Base-by-base conservation (phyloP, 1,140 invertebrate genomes). In the Lasioglossum albipes region DNA sequence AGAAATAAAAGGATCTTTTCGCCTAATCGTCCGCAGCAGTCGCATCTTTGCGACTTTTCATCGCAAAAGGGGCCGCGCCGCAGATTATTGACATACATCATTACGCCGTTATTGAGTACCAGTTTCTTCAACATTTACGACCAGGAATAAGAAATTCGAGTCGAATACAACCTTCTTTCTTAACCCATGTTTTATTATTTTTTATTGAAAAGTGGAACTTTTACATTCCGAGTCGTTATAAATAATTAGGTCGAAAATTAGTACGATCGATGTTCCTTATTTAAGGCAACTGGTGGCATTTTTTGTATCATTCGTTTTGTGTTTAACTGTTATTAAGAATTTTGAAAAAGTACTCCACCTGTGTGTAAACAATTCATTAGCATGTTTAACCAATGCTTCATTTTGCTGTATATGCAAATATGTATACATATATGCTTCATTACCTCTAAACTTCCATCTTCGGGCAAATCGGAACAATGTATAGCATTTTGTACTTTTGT, bases 391-490 rank as follows among this genome's bases (percentile, higher is more conserved):
- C 42, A 42, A n/a, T 13, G 45, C 27, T 66, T 27, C 18, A 13
- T 27, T 7, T 9, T 65, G 62, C 52, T 31, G 45, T 59, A 54
- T 12, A 70, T 75, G 42, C 22, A 52, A n/a, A 54, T 61, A n/a
- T n/a, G n/a, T n/a, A n/a, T n/a, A n/a, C n/a, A n/a, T n/a, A 41
- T 42, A 18, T 41, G 6, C 27, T 20, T 13, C 10, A 75, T 54
- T 89, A 96, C 95, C 94, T 99, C 98, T 75, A 98, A 92, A 61
- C 95, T 87, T 3, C 96, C 96, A 94, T 99, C 98, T 89, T 98
- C 97, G 0, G 95, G 95, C 71, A 99, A 93, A 94, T 99, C 98
- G 52, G 98, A 99, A 89, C 98, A 98, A 91, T 99, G 98, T 9
- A 99, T 94, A 12, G 97, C 97, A 94, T 99, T 99, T 89, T 96